phyloP scores from a whole-genome alignment of 2,797 vertebrate genomes.

The Thripadectes ignobilis region DNA sequence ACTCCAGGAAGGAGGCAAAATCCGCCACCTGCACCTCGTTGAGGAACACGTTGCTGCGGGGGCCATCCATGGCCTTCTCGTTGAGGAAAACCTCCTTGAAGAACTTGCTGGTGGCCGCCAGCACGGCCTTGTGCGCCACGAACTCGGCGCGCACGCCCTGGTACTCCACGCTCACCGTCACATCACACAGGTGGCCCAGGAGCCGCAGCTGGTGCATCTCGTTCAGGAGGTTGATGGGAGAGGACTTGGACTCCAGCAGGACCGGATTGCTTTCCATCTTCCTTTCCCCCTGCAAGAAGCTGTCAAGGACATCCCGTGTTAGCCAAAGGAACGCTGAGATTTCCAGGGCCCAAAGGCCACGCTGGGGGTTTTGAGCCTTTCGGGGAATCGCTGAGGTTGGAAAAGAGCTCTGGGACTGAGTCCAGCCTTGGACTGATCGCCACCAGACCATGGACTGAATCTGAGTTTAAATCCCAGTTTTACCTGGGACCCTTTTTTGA shows the following conservation, averaged over 20 bases:
- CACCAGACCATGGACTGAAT: accelerated
- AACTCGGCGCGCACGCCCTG: conserved; percentile 87
- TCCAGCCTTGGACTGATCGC: accelerated
- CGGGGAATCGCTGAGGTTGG: accelerated
- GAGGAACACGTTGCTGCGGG: conserved; percentile 78
- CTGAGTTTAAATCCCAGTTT: not conserved
- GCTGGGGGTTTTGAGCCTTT: accelerated
- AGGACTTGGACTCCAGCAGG: conserved; percentile 85
- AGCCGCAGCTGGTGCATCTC: conserved; percentile 88
- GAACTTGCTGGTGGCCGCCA: conserved; percentile 93
- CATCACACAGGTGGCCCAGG: conserved; percentile 88
- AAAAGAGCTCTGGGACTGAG: accelerated
- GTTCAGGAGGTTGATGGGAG: conserved; percentile 84
- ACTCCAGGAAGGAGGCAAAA: conserved; percentile 91
- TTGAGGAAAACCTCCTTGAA: conserved; percentile 88
- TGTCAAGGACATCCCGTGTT: not conserved
- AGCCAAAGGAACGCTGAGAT: not conserved
- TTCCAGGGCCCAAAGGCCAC: not conserved
- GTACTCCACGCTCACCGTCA: conserved; percentile 89
- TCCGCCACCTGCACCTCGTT: conserved; percentile 80
- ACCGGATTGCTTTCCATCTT: conserved; percentile 85
- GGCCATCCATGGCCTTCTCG: conserved; percentile 64
- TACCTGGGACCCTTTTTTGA: not conserved
- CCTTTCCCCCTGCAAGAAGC: conserved; percentile 54
- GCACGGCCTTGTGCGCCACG: conserved; percentile 88